A percentile compares a stretch with the other conserved stretches of the same genome.
Evolutionary conservation across 1,140 invertebrate genomes (phyloP).

Genomic region (Drosophila bocki): DNA sequence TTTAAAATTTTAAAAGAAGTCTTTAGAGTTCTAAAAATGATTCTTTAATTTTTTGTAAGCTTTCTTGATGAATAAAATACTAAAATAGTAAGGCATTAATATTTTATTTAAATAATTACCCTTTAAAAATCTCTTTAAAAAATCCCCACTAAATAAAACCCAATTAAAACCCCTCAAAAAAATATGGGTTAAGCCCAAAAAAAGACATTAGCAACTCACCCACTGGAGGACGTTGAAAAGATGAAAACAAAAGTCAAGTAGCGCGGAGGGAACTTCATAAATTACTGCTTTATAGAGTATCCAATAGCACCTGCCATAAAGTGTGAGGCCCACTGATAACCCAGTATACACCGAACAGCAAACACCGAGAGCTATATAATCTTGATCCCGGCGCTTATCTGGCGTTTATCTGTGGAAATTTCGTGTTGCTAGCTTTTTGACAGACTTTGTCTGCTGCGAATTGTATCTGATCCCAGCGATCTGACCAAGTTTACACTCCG

Average conservation of each 20-base stretch:
- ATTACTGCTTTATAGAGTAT: constrained; percentile 73
- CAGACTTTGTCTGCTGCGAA: constrained; percentile 66
- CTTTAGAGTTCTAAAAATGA: too few relatives aligned
- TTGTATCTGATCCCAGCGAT: constrained; percentile 40
- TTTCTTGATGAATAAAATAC: neutral
- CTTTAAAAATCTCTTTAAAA: neutral
- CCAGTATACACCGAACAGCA: constrained; percentile 22
- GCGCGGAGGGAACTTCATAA: constrained; percentile 48
- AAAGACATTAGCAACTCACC: constrained; percentile 35
- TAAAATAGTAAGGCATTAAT: neutral
- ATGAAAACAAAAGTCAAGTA: constrained; percentile 62
- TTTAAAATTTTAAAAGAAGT: too few relatives aligned
- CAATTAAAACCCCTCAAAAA: neutral
- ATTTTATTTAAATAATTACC: neutral
- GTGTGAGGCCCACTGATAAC: constrained; percentile 46
- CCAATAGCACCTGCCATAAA: constrained; percentile 65
- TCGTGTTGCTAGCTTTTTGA: neutral
- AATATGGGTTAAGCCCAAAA: constrained; percentile 19
- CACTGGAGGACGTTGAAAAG: neutral
- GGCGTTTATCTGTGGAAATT: constrained; percentile 65
- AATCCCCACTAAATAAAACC: neutral
- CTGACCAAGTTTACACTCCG: constrained; percentile 39
- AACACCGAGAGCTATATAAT: constrained; percentile 32
- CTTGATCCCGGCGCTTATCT: constrained; percentile 75
- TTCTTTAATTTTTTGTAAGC: neutral